Conservation (phyloP, 2,113 vertebrate genomes). For the Brachypteracias leptosomus region DNA sequence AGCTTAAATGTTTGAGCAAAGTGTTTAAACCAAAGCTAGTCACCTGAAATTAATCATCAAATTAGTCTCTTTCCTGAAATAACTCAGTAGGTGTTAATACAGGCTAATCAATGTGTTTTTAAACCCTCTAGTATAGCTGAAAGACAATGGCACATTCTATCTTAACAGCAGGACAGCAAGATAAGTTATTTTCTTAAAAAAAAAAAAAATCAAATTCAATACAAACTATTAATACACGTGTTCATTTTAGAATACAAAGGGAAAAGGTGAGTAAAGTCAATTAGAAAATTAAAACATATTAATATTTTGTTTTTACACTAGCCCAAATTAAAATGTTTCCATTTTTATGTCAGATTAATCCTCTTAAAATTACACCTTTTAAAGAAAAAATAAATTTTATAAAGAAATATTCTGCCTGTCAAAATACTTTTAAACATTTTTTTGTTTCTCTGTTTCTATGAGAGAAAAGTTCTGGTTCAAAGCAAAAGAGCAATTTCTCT, state of each 20-base stretch:
- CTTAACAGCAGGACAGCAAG: neutral
- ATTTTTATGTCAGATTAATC: neutral
- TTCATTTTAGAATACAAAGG: neutral
- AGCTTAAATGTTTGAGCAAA: conserved; percentile 9
- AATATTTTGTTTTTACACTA: neutral
- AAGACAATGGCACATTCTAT: neutral
- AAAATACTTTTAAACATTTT: neutral
- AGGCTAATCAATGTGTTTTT: neutral
- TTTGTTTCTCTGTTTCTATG: neutral
- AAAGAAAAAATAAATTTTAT: neutral
- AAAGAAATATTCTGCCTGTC: neutral
- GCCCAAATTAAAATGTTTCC: neutral
- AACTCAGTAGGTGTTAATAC: neutral
- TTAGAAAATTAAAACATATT: neutral
- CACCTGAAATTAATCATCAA: neutral
- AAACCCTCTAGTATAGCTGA: neutral
- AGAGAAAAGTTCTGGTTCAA: neutral
- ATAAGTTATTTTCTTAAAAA: neutral
- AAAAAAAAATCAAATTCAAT: neutral
- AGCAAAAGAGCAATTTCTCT: neutral
- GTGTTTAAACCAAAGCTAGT: neutral
- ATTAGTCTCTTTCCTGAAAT: neutral
- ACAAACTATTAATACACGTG: neutral
- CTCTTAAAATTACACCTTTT: neutral
- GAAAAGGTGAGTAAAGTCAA: neutral